Evolutionary conservation across 2,888 invertebrate genomes (phyloP), one percentile per base, ranked within the genome.

Genomic region (Xylota segnis): DNA sequence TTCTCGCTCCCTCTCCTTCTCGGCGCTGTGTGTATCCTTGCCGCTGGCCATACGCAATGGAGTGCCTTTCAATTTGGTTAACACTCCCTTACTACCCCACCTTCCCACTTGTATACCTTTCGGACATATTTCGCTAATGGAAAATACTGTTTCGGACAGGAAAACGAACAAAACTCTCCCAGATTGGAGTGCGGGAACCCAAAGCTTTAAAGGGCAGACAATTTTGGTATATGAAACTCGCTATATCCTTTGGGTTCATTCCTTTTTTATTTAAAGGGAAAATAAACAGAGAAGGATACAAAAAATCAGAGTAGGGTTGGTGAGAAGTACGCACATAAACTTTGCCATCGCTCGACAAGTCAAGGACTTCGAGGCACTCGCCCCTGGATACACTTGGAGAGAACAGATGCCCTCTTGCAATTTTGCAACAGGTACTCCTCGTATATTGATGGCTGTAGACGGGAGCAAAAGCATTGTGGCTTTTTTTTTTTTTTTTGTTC

Each of bases 371-470:
- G 3, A 16, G 16, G 34, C 40, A 61, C 40, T 66, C 40, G 71
- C 40, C 77, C 40, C 29, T 59, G 71, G 56, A 54, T 71, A 14
- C 5, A 9, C 23, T 5, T 50, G 54, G 18, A 34, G 34, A 43
- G n/a, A 29, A 3, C 14, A 6, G 16, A 7, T 78, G 65, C 81
- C 66, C 75, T 74, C 76, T 76, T 86, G 84, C 84, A 86, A 81
- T 81, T 40, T 71, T 40, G 84, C 84, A 86, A 86, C 84, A 86
- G 84, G 84, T 86, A n/a, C n/a, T n/a, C n/a, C n/a, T n/a, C n/a
- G n/a, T n/a, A n/a, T n/a, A 61, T 58, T 58, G 18, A 16, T 68
- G 34, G 4, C 16, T 14, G 27, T 12, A 18, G 16, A 5, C 50
- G 23, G 5, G 47, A 29, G 32, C 32, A 6, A 37, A 14, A 18